phyloP scores from a whole-genome alignment of 2,113 vertebrate species.

The Xyrauchen texanus region DNA sequence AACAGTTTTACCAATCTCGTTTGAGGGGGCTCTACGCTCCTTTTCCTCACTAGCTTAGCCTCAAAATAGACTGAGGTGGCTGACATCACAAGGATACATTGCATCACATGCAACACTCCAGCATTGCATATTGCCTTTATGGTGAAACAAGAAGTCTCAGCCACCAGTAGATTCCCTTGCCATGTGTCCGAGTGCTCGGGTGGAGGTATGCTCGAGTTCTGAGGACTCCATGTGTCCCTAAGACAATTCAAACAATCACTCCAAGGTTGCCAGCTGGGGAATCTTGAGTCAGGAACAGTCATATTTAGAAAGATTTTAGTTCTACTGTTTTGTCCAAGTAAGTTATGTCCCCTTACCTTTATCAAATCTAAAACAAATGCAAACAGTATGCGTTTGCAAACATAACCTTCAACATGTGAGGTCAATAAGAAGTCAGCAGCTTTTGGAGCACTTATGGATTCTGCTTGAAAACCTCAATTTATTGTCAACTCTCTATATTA shows the following conservation, averaged over 20 bases:
- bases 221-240: constrained; percentile 48
- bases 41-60: constrained; percentile 39
- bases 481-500: constrained; percentile 65
- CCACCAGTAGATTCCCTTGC: constrained; percentile 56
- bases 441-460: constrained; percentile 66
- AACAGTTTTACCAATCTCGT: constrained; percentile 56
- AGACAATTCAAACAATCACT: constrained; percentile 56
- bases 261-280: constrained; percentile 62
- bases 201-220: constrained; percentile 55
- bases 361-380: constrained; percentile 69
- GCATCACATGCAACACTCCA: constrained; percentile 42
- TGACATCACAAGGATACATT: constrained; percentile 50
- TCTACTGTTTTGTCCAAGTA: constrained; percentile 61
- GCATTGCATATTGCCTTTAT: constrained; percentile 48
- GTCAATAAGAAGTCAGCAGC: constrained; percentile 63
- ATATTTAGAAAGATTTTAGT: constrained; percentile 63
- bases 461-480: constrained; percentile 56
- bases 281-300: constrained; percentile 56
- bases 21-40: constrained; percentile 50
- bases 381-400: constrained; percentile 67
- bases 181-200: constrained; percentile 58
- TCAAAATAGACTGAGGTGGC: constrained; percentile 34
- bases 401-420: constrained; percentile 62
- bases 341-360: constrained; percentile 64
- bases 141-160: constrained; percentile 46